Base-by-base conservation (phyloP, 2,113 vertebrate species). In the Perca flavescens region DNA sequence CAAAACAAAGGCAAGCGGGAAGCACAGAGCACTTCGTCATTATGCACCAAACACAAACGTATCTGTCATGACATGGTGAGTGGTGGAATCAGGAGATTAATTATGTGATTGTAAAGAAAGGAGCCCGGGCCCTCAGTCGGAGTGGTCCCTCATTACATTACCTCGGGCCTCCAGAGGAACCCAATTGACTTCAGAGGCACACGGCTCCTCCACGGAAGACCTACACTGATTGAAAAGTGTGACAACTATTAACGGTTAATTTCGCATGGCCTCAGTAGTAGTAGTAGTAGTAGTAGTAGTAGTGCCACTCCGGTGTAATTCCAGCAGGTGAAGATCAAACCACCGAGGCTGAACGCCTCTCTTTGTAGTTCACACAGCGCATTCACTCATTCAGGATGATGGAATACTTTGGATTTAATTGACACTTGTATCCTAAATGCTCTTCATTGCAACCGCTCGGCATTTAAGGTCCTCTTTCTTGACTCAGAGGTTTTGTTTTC, bases 71-170 rank as follows among this genome's bases (percentile, higher is more conserved):
- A 93, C 83, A 74, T 4, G 82, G 88, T 86, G 92, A 94, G 90
- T 72, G 78, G 80, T 83, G 71, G 91, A 92, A 94, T 88, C 92
- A 82, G 79, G 85, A 91, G 91, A 93, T 94, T 94, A 93, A 95
- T 96, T 94, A 94, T 83, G 74, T 83, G 90, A 92, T 88, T 83
- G 90, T 83, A 68, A 82, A 87, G 73, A 65, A 85, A 85, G 80
- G 72, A 85, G 83, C 77, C 80, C 25, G 21, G 73, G 73, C 72
- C 78, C 86, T 87, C 77, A 83, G 87, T 86, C 80, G 46, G 86
- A 86, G 61, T 12, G 78, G 82, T 89, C 90, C 89, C 89, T 92
- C 91, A 94, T 95, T 95, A 92, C 90, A 92, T 94, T 94, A 94
- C 72, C 82, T 73, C 13, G 19, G 28, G 82, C 80, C 93, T 92